Conservation (phyloP, 2,113 vertebrate genomes). For the Coracopsis vasa region DNA sequence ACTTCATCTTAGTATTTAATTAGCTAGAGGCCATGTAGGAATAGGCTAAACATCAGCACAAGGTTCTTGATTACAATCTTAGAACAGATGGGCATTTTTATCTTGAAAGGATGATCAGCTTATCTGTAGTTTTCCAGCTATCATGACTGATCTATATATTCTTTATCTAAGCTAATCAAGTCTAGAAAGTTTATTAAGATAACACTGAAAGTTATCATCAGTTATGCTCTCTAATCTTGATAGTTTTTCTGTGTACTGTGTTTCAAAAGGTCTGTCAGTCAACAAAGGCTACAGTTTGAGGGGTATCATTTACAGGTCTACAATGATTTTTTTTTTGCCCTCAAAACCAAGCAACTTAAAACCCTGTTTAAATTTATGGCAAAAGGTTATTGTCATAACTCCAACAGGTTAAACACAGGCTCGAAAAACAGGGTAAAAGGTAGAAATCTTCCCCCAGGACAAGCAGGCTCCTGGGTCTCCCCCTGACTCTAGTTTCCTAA, state of each 20-base stretch:
- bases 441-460: background rate
- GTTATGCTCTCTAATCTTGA: constrained; percentile 69
- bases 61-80: constrained; percentile 73
- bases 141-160: constrained; percentile 73
- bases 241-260: constrained; percentile 38
- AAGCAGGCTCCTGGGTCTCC: background rate
- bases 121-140: constrained; percentile 67
- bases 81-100: constrained; percentile 75
- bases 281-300: constrained; percentile 20
- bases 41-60: constrained; percentile 65
- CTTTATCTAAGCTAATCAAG: constrained; percentile 77
- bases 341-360: constrained; percentile 41
- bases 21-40: constrained; percentile 66
- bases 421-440: background rate
- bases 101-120: constrained; percentile 77
- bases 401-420: constrained; percentile 19
- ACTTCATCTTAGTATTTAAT: constrained; percentile 71
- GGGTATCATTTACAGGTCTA: constrained; percentile 27
- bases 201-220: constrained; percentile 69
- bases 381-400: constrained; percentile 55
- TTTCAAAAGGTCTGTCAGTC: constrained; percentile 54
- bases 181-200: constrained; percentile 80
- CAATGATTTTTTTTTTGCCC: background rate
- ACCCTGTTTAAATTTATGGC: constrained; percentile 45
- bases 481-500: background rate